Evolutionary conservation across 2,797 vertebrate species (phyloP), one percentile per base, ranked within the genome.

Genomic region (Premnoplex brunnescens): DNA sequence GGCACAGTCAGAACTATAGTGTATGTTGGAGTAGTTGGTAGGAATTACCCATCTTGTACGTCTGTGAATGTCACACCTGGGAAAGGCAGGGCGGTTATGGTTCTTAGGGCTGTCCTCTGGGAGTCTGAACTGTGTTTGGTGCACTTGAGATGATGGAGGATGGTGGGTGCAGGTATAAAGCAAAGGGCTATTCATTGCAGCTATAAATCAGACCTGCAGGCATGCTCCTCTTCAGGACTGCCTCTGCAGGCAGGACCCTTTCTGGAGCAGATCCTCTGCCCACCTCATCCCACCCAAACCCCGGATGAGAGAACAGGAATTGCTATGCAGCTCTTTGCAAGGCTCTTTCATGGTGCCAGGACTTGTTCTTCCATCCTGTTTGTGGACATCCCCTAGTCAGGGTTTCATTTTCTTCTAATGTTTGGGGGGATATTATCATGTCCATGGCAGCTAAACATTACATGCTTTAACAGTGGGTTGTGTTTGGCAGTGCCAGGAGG

Each of bases 381-480:
- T 73, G 43, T 7, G 21, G 71, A 24, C 19, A 69, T 79, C 21
- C 34, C 22, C 12, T 28, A 59, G 59, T 19, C 51, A 69, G 68
- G 85, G 24, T 59, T 82, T 66, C 26, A 4, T 69, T 73, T 44
- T 14, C 59, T 66, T 14, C 59, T 69, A 27, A 46, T 0, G 0
- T 85, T 91, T 87, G 69, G n/a, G 14, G 59, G 32, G 10, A 32
- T 59, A 14, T 58, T 54, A 43, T 66, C 34, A n/a, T 9, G 48
- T 32, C 23, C 2, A 3, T 12, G 36, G 14, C 48, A 79, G 74
- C 39, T 89, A 43, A 86, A 73, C 9, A 9, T 32, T 15, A 26
- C 0, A 3, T 37, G 21, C 7, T 90, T 52, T 64, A 72, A 69
- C 0, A 0, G 17, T 36, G 43, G 43, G 36, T 11, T 92, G 5